Conservation (phyloP, 1,140 invertebrate species). For the Sitophilus oryzae region DNA sequence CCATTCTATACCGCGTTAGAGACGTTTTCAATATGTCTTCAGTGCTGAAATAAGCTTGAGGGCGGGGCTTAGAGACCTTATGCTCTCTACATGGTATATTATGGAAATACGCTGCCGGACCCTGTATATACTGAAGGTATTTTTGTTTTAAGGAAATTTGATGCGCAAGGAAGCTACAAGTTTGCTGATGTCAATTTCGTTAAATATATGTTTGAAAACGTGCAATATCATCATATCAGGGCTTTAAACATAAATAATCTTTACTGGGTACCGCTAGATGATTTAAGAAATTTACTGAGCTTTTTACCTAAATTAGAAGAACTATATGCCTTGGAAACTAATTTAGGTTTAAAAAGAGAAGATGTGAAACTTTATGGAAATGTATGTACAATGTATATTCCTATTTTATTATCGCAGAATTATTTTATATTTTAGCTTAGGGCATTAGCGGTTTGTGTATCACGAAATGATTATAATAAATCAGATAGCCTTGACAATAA, state of each 20-base stretch:
- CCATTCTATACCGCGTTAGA: no score
- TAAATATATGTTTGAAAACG: slow-evolving; percentile 11
- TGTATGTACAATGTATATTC: slow-evolving; percentile 3
- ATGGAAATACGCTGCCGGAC: no score
- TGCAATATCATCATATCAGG: slow-evolving; percentile 14
- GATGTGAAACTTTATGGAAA: slow-evolving; percentile 16
- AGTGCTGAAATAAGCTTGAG: no score
- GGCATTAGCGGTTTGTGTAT: slow-evolving; percentile 12
- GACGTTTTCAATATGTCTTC: no score
- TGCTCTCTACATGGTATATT: no score
- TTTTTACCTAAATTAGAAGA: slow-evolving; percentile 18
- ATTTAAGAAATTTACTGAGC: slow-evolving; percentile 17
- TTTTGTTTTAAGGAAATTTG: slow-evolving; percentile 15
- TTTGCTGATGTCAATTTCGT: slow-evolving; percentile 7
- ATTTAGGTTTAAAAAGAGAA: slow-evolving; percentile 12
- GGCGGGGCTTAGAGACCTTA: no score
- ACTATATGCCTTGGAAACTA: slow-evolving; percentile 23
- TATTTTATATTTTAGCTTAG: slow-evolving; percentile 19
- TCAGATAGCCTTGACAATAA: no score
- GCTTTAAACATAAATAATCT: slow-evolving; percentile 24
- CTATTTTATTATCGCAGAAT: no score
- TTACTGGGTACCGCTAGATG: slow-evolving; percentile 21
- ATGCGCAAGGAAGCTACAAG: slow-evolving; percentile 11
- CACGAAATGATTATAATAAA: no score
- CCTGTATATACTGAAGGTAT: not conserved